Evolutionary conservation across 2,113 vertebrate genomes (phyloP).

Genomic region (Pedionomus torquatus): DNA sequence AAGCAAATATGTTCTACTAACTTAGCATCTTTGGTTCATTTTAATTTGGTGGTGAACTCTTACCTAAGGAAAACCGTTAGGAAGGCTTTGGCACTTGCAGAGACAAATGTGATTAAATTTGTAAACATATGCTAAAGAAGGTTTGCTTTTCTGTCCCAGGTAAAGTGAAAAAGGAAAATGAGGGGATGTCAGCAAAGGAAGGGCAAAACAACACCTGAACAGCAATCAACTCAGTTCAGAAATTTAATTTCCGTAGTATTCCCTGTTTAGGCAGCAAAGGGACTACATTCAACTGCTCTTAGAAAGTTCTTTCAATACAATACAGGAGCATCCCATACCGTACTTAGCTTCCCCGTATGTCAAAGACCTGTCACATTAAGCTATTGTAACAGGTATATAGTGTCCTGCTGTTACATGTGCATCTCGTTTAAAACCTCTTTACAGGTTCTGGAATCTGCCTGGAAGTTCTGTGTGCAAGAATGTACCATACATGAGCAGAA

Average conservation of each 20-base stretch:
- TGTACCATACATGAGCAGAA: not conserved
- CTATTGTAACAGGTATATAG: not conserved
- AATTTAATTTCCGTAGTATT: not conserved
- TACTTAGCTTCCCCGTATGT: not conserved
- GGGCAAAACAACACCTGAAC: not conserved
- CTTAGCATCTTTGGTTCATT: constrained; percentile 14
- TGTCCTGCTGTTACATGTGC: not conserved
- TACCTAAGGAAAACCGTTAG: not conserved
- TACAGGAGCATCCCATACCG: not conserved
- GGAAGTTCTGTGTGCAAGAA: not conserved
- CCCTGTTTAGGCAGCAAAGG: not conserved
- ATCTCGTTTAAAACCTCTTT: not conserved
- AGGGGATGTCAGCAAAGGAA: not conserved
- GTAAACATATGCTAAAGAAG: not conserved
- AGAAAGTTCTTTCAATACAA: not conserved
- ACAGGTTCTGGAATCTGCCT: not conserved
- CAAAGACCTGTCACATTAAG: not conserved
- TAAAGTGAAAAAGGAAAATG: not conserved
- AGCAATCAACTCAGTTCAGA: not conserved
- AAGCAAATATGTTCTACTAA: constrained; percentile 31
- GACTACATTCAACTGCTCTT: not conserved
- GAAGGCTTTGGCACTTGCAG: not conserved
- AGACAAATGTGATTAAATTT: not conserved
- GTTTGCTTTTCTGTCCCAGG: not conserved
- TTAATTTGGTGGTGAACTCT: not conserved